Conservation (phyloP, 2,888 invertebrate species). For the Mesochorus sp. region DNA sequence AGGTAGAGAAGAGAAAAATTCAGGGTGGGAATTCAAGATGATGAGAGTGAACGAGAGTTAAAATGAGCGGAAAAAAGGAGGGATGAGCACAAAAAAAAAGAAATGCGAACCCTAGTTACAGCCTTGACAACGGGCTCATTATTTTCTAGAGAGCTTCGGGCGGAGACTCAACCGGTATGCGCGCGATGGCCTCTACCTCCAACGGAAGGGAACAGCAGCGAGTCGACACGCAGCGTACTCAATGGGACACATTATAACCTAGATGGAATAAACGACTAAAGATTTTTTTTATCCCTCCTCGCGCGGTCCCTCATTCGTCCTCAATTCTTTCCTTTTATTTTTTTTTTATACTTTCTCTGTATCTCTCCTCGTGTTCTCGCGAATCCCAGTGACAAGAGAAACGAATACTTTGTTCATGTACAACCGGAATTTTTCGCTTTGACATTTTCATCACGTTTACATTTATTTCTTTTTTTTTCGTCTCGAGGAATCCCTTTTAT, state of each 20-base stretch:
- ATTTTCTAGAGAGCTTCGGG: constrained; percentile 28
- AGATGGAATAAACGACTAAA: constrained; percentile 28
- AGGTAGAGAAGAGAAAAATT: not conserved
- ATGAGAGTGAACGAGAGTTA: constrained; percentile 22
- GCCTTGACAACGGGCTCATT: constrained; percentile 35
- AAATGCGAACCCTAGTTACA: constrained; percentile 10
- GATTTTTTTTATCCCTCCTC: constrained; percentile 5
- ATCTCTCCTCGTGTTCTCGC: too few relatives aligned
- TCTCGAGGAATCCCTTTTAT: constrained; percentile 58
- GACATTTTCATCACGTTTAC: not conserved
- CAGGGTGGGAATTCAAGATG: not conserved
- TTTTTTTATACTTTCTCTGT: too few relatives aligned
- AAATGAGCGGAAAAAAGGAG: constrained; percentile 1
- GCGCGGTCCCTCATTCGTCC: not conserved
- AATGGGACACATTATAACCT: constrained; percentile 32
- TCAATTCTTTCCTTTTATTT: too few relatives aligned
- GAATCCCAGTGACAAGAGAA: constrained; percentile 1
- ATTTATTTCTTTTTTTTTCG: not conserved
- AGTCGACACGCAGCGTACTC: constrained; percentile 10
- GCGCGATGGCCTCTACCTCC: not conserved
- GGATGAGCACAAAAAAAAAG: too few relatives aligned
- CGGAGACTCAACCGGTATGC: not conserved
- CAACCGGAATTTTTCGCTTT: not conserved
- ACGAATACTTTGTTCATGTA: constrained; percentile 7
- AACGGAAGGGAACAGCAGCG: constrained; percentile 3